Evolutionary conservation across 2,113 vertebrate genomes (phyloP), one percentile per base, ranked within the genome.

Genomic region (Carassius auratus): DNA sequence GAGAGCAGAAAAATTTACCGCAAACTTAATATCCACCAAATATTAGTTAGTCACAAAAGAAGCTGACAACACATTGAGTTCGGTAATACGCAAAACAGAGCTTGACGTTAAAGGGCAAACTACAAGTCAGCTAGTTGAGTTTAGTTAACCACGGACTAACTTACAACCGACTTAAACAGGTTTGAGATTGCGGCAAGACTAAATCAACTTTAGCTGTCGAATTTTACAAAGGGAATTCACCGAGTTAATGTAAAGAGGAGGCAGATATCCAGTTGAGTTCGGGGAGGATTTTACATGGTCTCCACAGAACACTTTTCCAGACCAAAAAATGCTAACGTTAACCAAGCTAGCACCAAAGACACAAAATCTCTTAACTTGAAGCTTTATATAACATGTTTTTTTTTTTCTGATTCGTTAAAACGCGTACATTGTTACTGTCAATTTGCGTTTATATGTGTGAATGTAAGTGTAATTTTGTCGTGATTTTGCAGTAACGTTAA

Each of bases 331-430:
- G 48, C 50, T 30, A 82, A 71, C 71, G 80, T 33, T 62, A 62
- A 62, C 76, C 48, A 15, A 36, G 61, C 75, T 81, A 86, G 69
- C 82, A 80, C 15, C 64, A 57, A 36, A 81, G 10, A 23, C 64
- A 55, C 30, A 4, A 10, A 55, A 57, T 19, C 8, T 81, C 45
- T 68, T 1, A 10, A 71, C 48, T 38, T 13, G 7, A 8, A 13
- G 23, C 17, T 68, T 66, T 7, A 48, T 48, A 81, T 0, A 69
- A 26, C 26, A 26, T 26, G 26, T 26, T 26, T 26, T 17, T n/a
- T 7, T 0, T 15, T 52, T 69, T 45, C 17, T 1, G 15, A 69
- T 52, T 36, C 2, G 8, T 81, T 8, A 52, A 52, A 68, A 21
- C 42, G n/a, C 45, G 4, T 48, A 21, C 0, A 21, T 4, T 13